These are phyloP conservation scores for Cyanistes caeruleus DNA, from an alignment of 2,113 vertebrate species.

Conservation along the genomic window DNA sequence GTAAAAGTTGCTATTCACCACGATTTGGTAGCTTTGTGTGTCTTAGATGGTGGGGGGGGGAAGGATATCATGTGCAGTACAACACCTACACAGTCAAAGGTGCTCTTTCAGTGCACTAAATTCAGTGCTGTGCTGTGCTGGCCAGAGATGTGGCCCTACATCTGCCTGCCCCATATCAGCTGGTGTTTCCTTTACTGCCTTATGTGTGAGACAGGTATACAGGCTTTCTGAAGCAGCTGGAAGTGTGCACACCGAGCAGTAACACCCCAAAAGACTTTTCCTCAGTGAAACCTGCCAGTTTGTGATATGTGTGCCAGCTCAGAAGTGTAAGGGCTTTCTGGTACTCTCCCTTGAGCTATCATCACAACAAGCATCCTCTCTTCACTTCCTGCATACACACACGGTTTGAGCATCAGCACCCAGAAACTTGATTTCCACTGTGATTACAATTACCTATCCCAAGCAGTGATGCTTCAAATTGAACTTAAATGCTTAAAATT, in stretches of 20 bases:
- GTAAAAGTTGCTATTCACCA: neutral
- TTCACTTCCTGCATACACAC: neutral
- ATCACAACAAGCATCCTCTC: slow-evolving; percentile 14
- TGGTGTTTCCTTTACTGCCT: slow-evolving; percentile 25
- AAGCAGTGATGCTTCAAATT: slow-evolving; percentile 79
- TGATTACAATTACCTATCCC: slow-evolving; percentile 71
- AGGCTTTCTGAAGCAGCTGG: slow-evolving; percentile 42
- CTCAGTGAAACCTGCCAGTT: neutral
- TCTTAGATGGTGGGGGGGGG: neutral
- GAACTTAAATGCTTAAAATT: slow-evolving; percentile 61
- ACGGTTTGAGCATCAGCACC: slow-evolving; percentile 34
- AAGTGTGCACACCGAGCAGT: neutral
- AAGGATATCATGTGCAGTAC: accelerated
- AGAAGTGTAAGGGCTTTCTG: slow-evolving; percentile 44
- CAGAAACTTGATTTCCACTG: slow-evolving; percentile 53
- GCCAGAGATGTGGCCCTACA: neutral
- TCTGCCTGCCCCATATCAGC: neutral
- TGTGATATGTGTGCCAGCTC: slow-evolving; percentile 44
- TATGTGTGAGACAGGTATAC: neutral
- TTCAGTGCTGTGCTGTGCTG: neutral
- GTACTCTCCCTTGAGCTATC: slow-evolving; percentile 56
- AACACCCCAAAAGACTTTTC: neutral
- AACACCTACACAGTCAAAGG: accelerated
- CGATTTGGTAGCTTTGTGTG: neutral
- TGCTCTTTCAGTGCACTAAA: neutral